These are phyloP conservation scores for Coelinius sp. DNA, from an alignment of 2,888 invertebrate genomes.

Conservation along the genomic window DNA sequence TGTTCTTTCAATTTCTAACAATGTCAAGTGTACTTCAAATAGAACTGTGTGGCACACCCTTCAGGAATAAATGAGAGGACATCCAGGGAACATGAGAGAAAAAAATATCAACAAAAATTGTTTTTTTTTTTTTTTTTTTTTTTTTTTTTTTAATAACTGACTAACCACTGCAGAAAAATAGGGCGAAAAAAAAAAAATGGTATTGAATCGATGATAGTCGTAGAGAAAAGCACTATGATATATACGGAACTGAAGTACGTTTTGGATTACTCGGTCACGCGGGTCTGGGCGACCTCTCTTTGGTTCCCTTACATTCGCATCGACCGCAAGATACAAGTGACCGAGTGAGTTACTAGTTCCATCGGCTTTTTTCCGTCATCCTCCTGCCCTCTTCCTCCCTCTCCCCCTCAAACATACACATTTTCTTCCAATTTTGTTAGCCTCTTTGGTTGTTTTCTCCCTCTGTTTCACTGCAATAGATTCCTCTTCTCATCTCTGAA, in stretches of 20 bases:
- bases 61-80: neutral
- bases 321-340: slow-evolving; percentile 41
- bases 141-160: neutral
- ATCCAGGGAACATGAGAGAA: neutral
- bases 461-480: too few species aligned
- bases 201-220: slow-evolving; percentile 4
- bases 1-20: neutral
- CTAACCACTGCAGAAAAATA: neutral
- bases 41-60: neutral
- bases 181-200: neutral
- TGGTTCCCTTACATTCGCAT: slow-evolving; percentile 28
- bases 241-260: slow-evolving; percentile 25
- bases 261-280: slow-evolving; percentile 34
- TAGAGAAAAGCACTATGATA: slow-evolving; percentile 31
- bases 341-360: slow-evolving; percentile 36
- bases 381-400: neutral
- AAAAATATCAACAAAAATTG: neutral
- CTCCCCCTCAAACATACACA: neutral
- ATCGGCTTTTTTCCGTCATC: slow-evolving; percentile 11
- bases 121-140: neutral
- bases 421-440: neutral
- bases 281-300: slow-evolving; percentile 34
- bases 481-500: neutral
- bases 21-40: neutral
- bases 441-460: neutral